Conservation (phyloP, 2,888 invertebrate genomes). For the Synergus laeviventris region DNA sequence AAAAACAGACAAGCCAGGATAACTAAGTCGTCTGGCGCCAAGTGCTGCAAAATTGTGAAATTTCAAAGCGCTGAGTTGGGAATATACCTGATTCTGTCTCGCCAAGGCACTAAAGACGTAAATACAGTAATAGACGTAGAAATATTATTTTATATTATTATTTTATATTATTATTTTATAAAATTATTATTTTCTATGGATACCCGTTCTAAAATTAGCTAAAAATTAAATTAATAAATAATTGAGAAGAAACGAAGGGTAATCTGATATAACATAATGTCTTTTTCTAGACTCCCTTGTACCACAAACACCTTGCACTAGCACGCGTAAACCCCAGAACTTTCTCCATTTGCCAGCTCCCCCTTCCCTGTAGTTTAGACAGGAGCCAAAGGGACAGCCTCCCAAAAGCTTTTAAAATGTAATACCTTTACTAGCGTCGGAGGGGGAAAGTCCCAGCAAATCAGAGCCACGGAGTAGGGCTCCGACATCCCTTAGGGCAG, state of each 20-base stretch:
- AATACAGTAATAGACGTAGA: no score
- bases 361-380: not conserved
- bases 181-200: no score
- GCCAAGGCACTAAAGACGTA: no score
- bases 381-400: slow-evolving; percentile 14
- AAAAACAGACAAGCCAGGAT: no score
- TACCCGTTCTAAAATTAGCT: not conserved
- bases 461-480: not conserved
- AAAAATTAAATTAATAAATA: not conserved
- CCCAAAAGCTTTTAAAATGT: slow-evolving; percentile 21
- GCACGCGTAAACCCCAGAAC: slow-evolving; percentile 10
- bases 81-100: no score
- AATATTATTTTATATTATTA: no score
- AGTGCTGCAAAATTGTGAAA: no score
- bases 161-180: no score
- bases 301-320: not conserved
- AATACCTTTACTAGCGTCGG: slow-evolving; percentile 7
- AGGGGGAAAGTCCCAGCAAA: slow-evolving; percentile 1
- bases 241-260: not conserved
- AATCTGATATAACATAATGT: not conserved
- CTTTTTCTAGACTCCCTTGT: not conserved
- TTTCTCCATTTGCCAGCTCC: slow-evolving; percentile 60
- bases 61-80: no score
- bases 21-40: no score
- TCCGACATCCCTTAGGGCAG: not conserved